Base-by-base conservation (phyloP, 2,113 vertebrate genomes). In the Grantiella picta region DNA sequence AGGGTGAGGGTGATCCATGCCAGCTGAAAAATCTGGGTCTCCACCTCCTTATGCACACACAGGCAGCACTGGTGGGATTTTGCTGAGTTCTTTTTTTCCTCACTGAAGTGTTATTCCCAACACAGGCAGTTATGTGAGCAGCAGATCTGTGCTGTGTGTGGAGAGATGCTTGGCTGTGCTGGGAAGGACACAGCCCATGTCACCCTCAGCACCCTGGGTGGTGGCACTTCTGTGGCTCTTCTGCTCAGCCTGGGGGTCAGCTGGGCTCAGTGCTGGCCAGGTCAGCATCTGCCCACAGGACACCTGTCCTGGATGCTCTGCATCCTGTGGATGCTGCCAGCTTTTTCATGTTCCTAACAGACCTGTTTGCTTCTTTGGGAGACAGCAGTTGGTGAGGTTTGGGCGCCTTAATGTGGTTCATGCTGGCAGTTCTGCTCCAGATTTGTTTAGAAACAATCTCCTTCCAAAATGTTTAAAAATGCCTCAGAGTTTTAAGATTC, bases 291-390 rank as follows among this genome's bases (percentile, higher is more conserved):
- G n/a, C 49, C n/a, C 16, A 1, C 13, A 12, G 23, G 33, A 54
- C 20, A 5, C 25, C 24, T 71, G 29, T 73, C 42, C 53, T 1
- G 38, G 38, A 38, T 38, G 38, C 38, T 38, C 38, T 38, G 38
- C 38, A 38, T 38, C 6, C n/a, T 22, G 20, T 33, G 36, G 6
- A 5, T 33, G 40, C 75, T 29, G 5, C 3, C 40, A 11, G 25
- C 15, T 36, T 54, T 22, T 16, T 8, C 47, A 3, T 0, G 1
- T 7, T 75, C 57, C 57, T 33, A 2, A 4, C 36, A 33, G 47
- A n/a, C n/a, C 18, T 11, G 5, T 21, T 78, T 16, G 47, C 19
- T n/a, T 42, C 57, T 66, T 2, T 0, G 1, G 15, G n/a, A 31
- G 47, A 15, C 5, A 36, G 42, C 31, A 29, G 5, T 17, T 11